Percentiles rank a stretch among this genome's conserved stretches.
These are phyloP conservation scores for Teleiodes luculella DNA, from an alignment of 2,888 invertebrate genomes.

Conservation along the genomic window DNA sequence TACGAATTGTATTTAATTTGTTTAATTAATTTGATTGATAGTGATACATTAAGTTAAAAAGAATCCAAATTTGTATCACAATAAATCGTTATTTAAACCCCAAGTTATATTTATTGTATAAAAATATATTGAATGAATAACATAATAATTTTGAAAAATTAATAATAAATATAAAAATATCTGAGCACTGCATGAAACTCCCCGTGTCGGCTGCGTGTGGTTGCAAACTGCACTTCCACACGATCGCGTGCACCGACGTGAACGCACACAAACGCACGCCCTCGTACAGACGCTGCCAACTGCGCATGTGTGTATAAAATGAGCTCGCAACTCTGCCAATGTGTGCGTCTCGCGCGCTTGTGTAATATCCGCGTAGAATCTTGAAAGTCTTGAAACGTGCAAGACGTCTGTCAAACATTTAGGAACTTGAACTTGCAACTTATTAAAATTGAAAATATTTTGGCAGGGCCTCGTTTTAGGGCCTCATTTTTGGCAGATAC, in stretches of 20 bases:
- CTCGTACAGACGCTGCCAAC: background rate
- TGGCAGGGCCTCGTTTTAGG: background rate
- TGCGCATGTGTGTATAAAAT: background rate
- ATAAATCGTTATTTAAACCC: too few species aligned
- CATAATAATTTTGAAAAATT: background rate
- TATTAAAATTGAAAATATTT: background rate
- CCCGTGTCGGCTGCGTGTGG: constrained; percentile 2
- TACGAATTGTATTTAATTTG: too few species aligned
- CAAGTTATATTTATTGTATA: too few species aligned
- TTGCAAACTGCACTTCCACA: constrained; percentile 37
- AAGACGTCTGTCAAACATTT: constrained; percentile 25
- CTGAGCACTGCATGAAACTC: constrained; percentile 3
- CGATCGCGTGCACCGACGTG: constrained; percentile 51
- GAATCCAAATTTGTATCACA: too few species aligned
- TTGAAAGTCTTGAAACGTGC: background rate
- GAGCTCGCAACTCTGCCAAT: background rate
- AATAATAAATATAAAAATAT: background rate
- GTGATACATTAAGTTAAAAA: too few species aligned
- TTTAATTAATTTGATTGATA: too few species aligned
- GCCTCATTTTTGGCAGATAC: background rate
- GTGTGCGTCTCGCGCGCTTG: background rate
- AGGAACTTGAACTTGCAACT: background rate
- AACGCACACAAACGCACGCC: constrained; percentile 34
- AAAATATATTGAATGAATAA: background rate
- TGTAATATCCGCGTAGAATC: background rate